Base-by-base conservation (phyloP, 2,113 vertebrate species). In the Erinaceus europaeus region DNA sequence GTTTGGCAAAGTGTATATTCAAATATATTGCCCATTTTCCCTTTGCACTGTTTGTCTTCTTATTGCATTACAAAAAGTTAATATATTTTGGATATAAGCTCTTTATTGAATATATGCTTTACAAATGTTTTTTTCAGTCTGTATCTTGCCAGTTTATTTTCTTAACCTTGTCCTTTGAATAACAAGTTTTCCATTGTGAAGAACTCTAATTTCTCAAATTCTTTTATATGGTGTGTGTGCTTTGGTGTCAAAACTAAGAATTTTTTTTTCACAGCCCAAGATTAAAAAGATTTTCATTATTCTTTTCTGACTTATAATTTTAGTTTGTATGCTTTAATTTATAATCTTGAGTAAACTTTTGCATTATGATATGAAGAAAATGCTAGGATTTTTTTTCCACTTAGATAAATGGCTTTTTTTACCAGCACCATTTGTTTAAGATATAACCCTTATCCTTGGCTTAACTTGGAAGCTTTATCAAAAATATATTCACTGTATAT, bases 91-190 rank as follows among this genome's bases (percentile, higher is more conserved):
- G 11, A 21, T 44, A 55, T 18, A 67, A 55, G 18, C 36, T 29
- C 29, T 55, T 72, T 57, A 76, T 40, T 14, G 65, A 13, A 20
- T 57, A 6, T 20, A 29, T 34, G 20, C 76, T 80, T 57, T 65
- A 10, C 23, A 72, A 38, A 40, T 62, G 21, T 86, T 76, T 71
- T 92, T 44, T 69, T 69, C 9, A 76, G 27, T 46, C 6, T 71
- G 12, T 36, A 10, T 7, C n/a, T 86, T 82, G 11, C 62, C 18
- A 50, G 64, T 59, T 90, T 57, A n/a, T n/a, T n/a, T 86, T 77
- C 20, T 72, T 42, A 71, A 62, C 75, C 50, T 83, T 88, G 48
- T 72, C 18, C n/a, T 86, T 86, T 90, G 71, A 78, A 83, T 65
- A 86, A 62, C 25, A 77, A 69, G 3, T 40, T 55, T 59, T 86